phyloP scores from a whole-genome alignment of 2,113 vertebrate genomes.

The Dendropsophus ebraccatus region DNA sequence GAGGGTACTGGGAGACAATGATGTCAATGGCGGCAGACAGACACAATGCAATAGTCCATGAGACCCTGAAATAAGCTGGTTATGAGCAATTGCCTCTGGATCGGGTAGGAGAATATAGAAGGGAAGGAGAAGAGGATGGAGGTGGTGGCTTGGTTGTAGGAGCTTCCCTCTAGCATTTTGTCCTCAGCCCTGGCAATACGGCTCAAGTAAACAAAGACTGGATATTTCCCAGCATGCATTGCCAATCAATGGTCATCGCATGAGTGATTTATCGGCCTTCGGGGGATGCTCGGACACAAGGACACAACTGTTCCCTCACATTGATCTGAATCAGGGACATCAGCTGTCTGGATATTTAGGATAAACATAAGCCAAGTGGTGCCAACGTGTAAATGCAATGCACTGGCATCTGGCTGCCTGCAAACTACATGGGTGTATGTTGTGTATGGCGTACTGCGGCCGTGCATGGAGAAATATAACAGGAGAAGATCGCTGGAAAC shows the following conservation, averaged over 20 bases:
- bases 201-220: background rate
- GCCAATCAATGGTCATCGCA: constrained; percentile 48
- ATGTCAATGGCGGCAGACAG: constrained; percentile 29
- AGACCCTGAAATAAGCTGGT: background rate
- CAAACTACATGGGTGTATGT: background rate
- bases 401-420: background rate
- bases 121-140: constrained; percentile 56
- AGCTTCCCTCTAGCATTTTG: background rate
- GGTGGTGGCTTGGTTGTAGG: background rate
- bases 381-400: background rate
- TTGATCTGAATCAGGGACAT: constrained; percentile 18
- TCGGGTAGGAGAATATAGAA: constrained; percentile 70
- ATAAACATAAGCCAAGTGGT: constrained; percentile 11
- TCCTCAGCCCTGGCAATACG: background rate
- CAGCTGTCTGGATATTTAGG: background rate
- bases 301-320: constrained; percentile 8
- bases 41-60: too few species aligned
- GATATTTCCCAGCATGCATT: constrained; percentile 31
- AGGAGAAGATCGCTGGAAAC: background rate
- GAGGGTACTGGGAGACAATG: constrained; percentile 2
- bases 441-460: background rate
- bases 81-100: background rate
- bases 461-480: background rate
- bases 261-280: constrained; percentile 14
- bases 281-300: constrained; percentile 11